Base-by-base conservation (phyloP, 1,140 invertebrate species). In the Anastrepha obliqua region DNA sequence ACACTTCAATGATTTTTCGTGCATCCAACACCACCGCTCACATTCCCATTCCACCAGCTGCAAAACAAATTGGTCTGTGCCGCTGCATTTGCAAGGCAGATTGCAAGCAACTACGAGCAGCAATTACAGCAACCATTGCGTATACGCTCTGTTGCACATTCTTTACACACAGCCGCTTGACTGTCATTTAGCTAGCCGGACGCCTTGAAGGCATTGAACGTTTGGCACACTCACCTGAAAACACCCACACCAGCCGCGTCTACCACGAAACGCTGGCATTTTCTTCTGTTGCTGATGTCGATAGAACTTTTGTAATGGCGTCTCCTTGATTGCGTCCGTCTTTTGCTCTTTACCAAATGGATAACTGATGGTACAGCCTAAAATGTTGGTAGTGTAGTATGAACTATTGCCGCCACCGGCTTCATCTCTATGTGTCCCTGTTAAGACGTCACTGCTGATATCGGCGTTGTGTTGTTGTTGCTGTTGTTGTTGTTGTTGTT, bases 201-300 rank as follows among this genome's bases (percentile, higher is more conserved):
- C 74, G n/a, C 15, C 5, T 81, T 81, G 17, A 55, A 55, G 47
- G 51, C 47, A 81, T 81, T 81, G 2, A 81, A 55, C 74, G 29
- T 3, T 9, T 8, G 47, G 15, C 20, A 29, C 13, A 91, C 92
- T 93, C 91, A 95, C 95, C 94, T 95, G 94, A 86, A 95, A 93
- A 88, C 95, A 95, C 88, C 95, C 95, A 91, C 95, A 95, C 95
- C 95, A 95, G 91, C 94, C 95, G 90, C 94, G 94, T 89, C 94
- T 93, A 78, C 94, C 94, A 44, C 94, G 92, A 89, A 95, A 94
- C 90, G 94, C 94, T 85, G 95, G 95, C 94, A 95, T 95, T 90
- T 93, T 93, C 87, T 91, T 92, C 87, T 93, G 91, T 81, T 93
- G 92, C 87, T 93, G 92, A 67, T 92, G 90, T 15, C 91, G 86